phyloP scores from a whole-genome alignment of 2,888 invertebrate genomes.

The Agriopis marginaria region DNA sequence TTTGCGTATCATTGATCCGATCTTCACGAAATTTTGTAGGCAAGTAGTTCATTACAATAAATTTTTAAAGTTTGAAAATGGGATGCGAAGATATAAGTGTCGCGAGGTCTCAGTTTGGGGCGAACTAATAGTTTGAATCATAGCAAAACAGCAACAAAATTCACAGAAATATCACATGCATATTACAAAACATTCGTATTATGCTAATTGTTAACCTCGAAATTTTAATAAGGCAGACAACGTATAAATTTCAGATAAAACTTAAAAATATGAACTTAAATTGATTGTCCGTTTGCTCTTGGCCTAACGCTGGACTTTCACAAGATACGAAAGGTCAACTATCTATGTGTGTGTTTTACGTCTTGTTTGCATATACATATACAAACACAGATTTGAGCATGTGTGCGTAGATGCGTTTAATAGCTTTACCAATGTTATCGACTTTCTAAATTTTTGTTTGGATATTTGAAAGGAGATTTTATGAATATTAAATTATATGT shows the following conservation, averaged over 20 bases:
- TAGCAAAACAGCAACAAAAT: neutral
- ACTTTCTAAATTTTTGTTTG: constrained; percentile 74
- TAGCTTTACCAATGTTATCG: constrained; percentile 61
- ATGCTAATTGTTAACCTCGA: constrained; percentile 38
- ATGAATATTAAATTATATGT: constrained; percentile 24
- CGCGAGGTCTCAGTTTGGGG: no score
- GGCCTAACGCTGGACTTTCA: constrained; percentile 64
- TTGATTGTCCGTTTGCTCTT: constrained; percentile 31
- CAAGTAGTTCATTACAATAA: no score
- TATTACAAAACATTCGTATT: constrained; percentile 22
- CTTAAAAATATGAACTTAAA: constrained; percentile 19
- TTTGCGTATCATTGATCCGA: no score
- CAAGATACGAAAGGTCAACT: constrained; percentile 74
- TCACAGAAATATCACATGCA: constrained; percentile 15
- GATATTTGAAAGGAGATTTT: constrained; percentile 30
- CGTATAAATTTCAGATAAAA: constrained; percentile 31
- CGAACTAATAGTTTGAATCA: neutral
- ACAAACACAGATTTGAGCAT: constrained; percentile 35
- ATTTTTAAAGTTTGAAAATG: no score
- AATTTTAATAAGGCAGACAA: constrained; percentile 34
- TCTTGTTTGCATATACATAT: constrained; percentile 36
- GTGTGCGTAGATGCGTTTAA: constrained; percentile 52
- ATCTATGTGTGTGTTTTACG: constrained; percentile 51
- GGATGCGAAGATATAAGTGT: no score
- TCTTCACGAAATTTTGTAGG: no score